phyloP scores from a whole-genome alignment of 2,888 invertebrate species.

The Artemia sp. region DNA sequence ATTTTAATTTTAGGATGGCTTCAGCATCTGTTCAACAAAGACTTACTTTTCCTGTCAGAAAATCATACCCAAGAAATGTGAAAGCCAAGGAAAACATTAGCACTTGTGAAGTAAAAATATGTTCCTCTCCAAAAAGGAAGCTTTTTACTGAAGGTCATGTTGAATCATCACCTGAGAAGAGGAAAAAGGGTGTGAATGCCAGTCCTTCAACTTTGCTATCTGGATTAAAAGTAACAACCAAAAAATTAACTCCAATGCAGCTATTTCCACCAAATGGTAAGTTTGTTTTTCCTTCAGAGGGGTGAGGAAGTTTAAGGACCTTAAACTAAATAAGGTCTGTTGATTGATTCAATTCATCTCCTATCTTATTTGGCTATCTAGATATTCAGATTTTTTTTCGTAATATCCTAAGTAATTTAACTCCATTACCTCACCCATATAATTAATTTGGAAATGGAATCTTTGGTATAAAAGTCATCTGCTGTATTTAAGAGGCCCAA shows the following conservation, averaged over 20 bases:
- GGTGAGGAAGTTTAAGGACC: too few relatives aligned
- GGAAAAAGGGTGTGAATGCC: background rate
- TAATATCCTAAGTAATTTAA: too few relatives aligned
- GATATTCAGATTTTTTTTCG: too few relatives aligned
- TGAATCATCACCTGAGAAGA: background rate
- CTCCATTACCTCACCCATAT: too few relatives aligned
- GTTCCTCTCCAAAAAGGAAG: slow-evolving; percentile 2
- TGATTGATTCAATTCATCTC: too few relatives aligned
- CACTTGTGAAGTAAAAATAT: background rate
- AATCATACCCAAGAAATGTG: background rate
- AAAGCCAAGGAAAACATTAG: background rate
- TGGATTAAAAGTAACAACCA: background rate
- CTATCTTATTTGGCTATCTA: too few relatives aligned
- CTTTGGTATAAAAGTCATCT: too few relatives aligned
- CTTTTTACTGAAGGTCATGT: background rate
- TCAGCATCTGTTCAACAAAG: background rate
- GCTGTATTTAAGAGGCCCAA: too few relatives aligned
- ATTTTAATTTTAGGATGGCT: background rate
- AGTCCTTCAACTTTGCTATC: slow-evolving; percentile 9
- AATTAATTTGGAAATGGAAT: too few relatives aligned
- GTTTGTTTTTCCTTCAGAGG: background rate
- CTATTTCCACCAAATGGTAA: slow-evolving; percentile 6
- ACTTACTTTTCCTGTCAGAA: slow-evolving; percentile 2
- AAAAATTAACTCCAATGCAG: background rate
- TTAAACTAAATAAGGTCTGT: too few relatives aligned